Evolutionary conservation across 2,888 invertebrate genomes (phyloP).

Genomic region (Axea sp.): DNA sequence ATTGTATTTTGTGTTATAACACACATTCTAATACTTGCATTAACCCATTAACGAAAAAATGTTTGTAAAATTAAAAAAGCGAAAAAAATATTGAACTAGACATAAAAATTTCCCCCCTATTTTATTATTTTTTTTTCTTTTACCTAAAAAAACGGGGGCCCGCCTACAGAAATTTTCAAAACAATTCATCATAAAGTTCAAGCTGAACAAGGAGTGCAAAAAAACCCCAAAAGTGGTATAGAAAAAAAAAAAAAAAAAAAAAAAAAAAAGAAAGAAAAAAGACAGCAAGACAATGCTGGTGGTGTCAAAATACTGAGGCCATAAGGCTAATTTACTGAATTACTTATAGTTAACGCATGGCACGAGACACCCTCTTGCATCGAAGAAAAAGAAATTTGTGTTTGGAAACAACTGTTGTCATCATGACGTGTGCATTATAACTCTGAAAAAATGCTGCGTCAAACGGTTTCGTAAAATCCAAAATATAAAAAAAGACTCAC

Average conservation of each 20-base stretch:
- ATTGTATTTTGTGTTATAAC: no score
- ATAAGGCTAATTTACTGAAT: constrained; percentile 78
- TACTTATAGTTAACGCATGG: constrained; percentile 63
- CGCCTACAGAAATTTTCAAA: constrained; percentile 60
- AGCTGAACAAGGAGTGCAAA: constrained; percentile 68
- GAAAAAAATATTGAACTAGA: no score
- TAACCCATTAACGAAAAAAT: no score
- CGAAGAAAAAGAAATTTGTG: constrained; percentile 33
- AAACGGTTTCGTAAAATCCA: no score
- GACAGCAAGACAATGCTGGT: constrained; percentile 65
- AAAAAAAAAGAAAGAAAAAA: constrained; percentile 65
- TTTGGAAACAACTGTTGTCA: constrained; percentile 26
- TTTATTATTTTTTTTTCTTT: constrained; percentile 54
- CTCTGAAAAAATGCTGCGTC: no score
- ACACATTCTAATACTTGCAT: no score
- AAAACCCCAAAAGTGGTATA: constrained; percentile 55
- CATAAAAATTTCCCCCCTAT: no score
- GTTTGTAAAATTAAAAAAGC: no score
- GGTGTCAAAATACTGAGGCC: constrained; percentile 77
- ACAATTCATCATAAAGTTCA: constrained; percentile 64
- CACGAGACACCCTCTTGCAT: constrained; percentile 61
- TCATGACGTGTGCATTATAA: constrained; percentile 8
- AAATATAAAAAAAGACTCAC: no score
- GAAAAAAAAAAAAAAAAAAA: constrained; percentile 64
- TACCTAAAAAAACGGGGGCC: constrained; percentile 64